Evolutionary conservation across 2,888 invertebrate genomes (phyloP).

Genomic region (Leptopterna dolabrata): DNA sequence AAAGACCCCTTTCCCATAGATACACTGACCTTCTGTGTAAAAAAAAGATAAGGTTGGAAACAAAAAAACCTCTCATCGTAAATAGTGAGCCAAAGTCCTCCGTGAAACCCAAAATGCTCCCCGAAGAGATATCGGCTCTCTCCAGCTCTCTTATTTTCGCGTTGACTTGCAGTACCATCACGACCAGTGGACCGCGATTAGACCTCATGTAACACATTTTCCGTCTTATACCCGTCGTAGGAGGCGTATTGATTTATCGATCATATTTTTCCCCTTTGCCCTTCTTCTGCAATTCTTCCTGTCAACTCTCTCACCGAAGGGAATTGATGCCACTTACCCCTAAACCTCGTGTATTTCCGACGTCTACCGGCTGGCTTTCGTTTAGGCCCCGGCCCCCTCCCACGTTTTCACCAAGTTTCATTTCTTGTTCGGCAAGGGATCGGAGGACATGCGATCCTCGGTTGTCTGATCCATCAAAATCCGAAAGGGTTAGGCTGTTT

Average conservation of each 20-base stretch:
- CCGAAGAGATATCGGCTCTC: background rate
- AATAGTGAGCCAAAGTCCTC: slow-evolving; percentile 36
- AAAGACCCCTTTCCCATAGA: background rate
- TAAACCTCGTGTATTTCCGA: slow-evolving; percentile 7
- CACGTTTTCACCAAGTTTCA: background rate
- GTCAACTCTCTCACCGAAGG: slow-evolving; percentile 39
- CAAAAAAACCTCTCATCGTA: slow-evolving; percentile 10
- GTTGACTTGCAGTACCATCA: background rate
- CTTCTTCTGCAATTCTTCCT: slow-evolving; percentile 36
- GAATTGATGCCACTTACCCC: slow-evolving; percentile 43
- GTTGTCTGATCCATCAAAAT: background rate
- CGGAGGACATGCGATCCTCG: slow-evolving; percentile 2
- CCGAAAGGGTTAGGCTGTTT: background rate
- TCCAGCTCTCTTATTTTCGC: background rate
- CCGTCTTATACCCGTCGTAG: background rate
- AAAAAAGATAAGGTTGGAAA: slow-evolving; percentile 8
- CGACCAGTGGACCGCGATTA: background rate
- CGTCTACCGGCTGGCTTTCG: background rate
- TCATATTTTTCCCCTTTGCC: slow-evolving; percentile 16
- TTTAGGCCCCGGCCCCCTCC: background rate
- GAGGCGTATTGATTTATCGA: slow-evolving; percentile 42
- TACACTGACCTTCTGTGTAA: background rate
- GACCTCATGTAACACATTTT: background rate
- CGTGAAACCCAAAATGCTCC: background rate
- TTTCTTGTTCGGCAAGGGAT: background rate